Evolutionary conservation across 23 tunicate genomes (phyloP), one percentile per base, ranked within the genome.

Genomic region (Halocynthia roretzi): DNA sequence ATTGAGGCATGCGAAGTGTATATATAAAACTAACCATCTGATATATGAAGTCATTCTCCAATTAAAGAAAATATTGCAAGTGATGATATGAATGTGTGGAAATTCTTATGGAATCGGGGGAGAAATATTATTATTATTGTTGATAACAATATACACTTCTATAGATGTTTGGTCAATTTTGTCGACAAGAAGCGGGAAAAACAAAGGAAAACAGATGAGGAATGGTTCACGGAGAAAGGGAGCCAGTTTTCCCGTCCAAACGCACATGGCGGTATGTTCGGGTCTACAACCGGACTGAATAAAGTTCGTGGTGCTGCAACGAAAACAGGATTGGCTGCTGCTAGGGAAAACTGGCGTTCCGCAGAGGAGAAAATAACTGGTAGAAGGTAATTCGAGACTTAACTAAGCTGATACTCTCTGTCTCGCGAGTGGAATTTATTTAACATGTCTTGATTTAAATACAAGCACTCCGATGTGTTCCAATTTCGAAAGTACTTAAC

Each of bases 141-240:
- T 20, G 14, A 2, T 2, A 23, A 12, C 10, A 19, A 48, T 72
- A 40, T 5, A 10, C 12, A 44, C 22, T n/a, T 78, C 4, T 77
- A 11, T 79, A 92, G 98, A 54, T 92, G 98, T 67, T 70, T 92
- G 51, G 74, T 92, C 48, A 92, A 92, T 77, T 92, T 86, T 56
- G 98, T 92, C 51, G 98, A 92, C 82, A 92, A 92, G 71, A 86
- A 83, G 85, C 78, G 98, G 18, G 66, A 86, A 61, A 77, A 81
- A 67, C 82, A 84, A 5, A 71, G 87, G 7, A 79, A 78, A 55
- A 74, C 82, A 68, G 86, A 90, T 2, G 90, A 90, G 61, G 62
- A 71, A 57, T 87, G 86, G 86, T 86, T 75, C 50, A 56, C 80
- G 8, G 81, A 80, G 10, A 76, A 51, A 58, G 82, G 68, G 52